Evolutionary conservation across 35 echinoderm and acorn worm genomes (phyloP).

Genomic region (Lytechinus variegatus): DNA sequence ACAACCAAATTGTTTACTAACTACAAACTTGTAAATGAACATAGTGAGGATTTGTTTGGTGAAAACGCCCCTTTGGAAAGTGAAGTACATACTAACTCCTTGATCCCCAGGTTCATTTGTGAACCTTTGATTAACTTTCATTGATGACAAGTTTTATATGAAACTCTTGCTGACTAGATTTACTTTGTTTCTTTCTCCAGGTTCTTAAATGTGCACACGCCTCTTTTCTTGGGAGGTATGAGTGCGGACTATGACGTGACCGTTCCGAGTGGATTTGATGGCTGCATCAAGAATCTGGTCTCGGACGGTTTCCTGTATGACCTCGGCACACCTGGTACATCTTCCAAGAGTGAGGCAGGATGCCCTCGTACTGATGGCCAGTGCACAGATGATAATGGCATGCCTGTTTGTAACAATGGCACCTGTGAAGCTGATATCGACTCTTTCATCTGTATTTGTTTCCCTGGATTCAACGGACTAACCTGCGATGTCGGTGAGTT

Average conservation of each 20-base stretch:
- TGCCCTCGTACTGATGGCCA: slow-evolving; percentile 70
- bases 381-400: slow-evolving; percentile 52
- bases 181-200: slow-evolving; percentile 32
- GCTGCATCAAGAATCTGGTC: slow-evolving; percentile 84
- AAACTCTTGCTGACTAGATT: not conserved
- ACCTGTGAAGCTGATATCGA: slow-evolving; percentile 71
- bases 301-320: slow-evolving; percentile 90
- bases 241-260: not conserved
- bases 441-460: slow-evolving; percentile 72
- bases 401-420: slow-evolving; percentile 79
- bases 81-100: not conserved
- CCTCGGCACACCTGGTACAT: slow-evolving; percentile 52
- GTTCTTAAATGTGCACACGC: slow-evolving; percentile 82
- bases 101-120: not conserved
- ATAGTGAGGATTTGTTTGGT: too few species aligned
- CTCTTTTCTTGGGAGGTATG: slow-evolving; percentile 87
- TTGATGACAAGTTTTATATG: not conserved
- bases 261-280: slow-evolving; percentile 60
- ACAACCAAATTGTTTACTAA: too few species aligned
- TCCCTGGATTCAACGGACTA: slow-evolving; percentile 77
- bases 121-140: not conserved
- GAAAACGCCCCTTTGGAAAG: too few species aligned
- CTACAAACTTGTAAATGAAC: too few species aligned
- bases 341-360: slow-evolving; percentile 60
- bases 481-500: slow-evolving; percentile 73